Conservation (phyloP, 2,797 vertebrate species). For the Acipenser oxyrinchus region DNA sequence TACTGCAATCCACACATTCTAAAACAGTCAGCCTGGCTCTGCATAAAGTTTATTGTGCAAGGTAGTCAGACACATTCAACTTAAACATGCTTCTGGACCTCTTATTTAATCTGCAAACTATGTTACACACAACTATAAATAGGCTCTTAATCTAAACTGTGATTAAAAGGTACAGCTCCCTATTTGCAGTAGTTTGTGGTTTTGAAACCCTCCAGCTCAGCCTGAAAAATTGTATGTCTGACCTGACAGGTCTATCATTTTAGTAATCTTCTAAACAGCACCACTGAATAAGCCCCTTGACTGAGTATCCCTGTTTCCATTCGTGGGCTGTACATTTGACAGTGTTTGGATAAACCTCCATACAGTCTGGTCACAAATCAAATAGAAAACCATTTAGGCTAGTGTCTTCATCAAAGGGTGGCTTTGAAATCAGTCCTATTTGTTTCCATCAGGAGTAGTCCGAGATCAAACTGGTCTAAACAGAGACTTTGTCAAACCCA, state of each 20-base stretch:
- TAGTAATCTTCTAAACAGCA: too few species aligned
- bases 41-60: conserved; percentile 22
- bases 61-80: conserved; percentile 17
- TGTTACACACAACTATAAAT: conserved; percentile 10
- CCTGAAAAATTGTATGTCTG: conserved; percentile 9
- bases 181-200: conserved; percentile 10
- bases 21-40: conserved; percentile 24
- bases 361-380: too few species aligned
- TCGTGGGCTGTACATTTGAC: too few species aligned
- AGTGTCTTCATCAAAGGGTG: too few species aligned
- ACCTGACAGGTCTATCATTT: neutral
- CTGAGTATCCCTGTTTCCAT: too few species aligned
- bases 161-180: neutral
- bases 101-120: conserved; percentile 12
- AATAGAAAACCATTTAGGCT: too few species aligned
- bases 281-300: too few species aligned
- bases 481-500: too few species aligned
- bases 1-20: conserved; percentile 24
- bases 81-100: conserved; percentile 15
- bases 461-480: too few species aligned
- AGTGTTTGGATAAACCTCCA: too few species aligned
- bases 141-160: conserved; percentile 13
- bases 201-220: conserved; percentile 5
- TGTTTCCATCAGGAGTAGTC: too few species aligned
- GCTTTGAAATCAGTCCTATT: too few species aligned